Base-by-base conservation (phyloP, 2,888 invertebrate species). In the Clivina fossor region DNA sequence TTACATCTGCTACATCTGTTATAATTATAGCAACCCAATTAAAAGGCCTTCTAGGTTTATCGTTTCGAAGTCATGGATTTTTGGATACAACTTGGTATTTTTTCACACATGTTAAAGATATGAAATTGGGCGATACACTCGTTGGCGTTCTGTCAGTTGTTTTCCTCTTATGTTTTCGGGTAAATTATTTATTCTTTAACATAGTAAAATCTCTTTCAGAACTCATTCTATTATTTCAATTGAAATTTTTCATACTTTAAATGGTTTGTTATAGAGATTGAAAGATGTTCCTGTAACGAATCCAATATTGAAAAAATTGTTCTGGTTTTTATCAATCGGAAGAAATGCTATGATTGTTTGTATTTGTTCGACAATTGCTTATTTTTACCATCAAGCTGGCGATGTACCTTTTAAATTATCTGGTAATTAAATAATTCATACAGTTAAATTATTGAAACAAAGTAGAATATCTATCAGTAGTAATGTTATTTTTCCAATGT, bases 1-100 rank as follows among this genome's bases (percentile, higher is more conserved):
- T 93, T 71, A 91, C 91, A 33, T 86, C 90, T 1, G 91, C 89
- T 7, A 89, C 90, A 15, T 86, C 92, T 0, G 71, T 90, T 8
- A 88, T 90, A 64, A 90, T 93, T 63, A 81, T 85, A 32, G 76
- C 80, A 26, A 81, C 86, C 4, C 92, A 93, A 74, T 62, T 89
- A 9, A 88, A 88, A 74, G 85, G 83, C 46, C 74, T 90, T 41
- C 73, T 90, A 20, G 90, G 90, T 5, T 75, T 90, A 24, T 78
- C 77, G 63, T 81, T 85, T 69, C 75, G 81, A 51, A 85, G 86
- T 2, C 81, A 85, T 62, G 83, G 84, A n/a, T 80, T 87, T 53
- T 63, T 80, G 2, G 84, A 83, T 54, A 84, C 85, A 59, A 62
- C 86, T 9, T 68, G 63, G 4, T 72, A 77, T 67, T 74, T 82